These are phyloP conservation scores for Hoplias malabaricus DNA, from an alignment of 2,113 vertebrate species.

Conservation along the genomic window DNA sequence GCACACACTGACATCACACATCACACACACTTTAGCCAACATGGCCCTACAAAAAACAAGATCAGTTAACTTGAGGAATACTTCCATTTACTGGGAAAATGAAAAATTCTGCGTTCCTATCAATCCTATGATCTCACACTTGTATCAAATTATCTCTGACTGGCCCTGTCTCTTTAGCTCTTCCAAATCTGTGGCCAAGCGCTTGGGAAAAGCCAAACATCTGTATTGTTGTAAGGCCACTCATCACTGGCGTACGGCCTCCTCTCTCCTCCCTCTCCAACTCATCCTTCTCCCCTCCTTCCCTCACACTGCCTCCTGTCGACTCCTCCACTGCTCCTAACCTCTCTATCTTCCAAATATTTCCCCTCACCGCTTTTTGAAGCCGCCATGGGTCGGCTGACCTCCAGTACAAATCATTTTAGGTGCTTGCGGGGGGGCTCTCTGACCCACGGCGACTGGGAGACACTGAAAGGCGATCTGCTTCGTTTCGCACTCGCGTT, in stretches of 20 bases:
- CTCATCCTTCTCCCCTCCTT: constrained; percentile 57
- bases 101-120: constrained; percentile 20
- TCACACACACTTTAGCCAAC: not conserved
- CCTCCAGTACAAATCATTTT: constrained; percentile 94
- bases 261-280: constrained; percentile 49
- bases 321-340: constrained; percentile 71
- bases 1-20: constrained; percentile 22
- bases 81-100: constrained; percentile 5
- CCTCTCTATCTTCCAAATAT: constrained; percentile 80
- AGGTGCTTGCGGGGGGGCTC: constrained; percentile 75
- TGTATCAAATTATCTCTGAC: constrained; percentile 32
- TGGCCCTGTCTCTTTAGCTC: constrained; percentile 27
- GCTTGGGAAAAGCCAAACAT: constrained; percentile 35
- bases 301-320: constrained; percentile 58
- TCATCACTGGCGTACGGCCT: constrained; percentile 25
- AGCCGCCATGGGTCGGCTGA: constrained; percentile 90
- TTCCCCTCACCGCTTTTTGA: constrained; percentile 85
- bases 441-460: constrained; percentile 64
- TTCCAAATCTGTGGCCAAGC: constrained; percentile 12
- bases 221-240: constrained; percentile 34
- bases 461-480: constrained; percentile 88
- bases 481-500: constrained; percentile 73
- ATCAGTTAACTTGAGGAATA: constrained; percentile 21
- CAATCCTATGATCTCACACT: constrained; percentile 30
- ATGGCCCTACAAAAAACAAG: not conserved